Percentiles rank a stretch among this genome's conserved stretches.
Conservation (phyloP, 2,888 invertebrate species). For the Celastrina argiolus region DNA sequence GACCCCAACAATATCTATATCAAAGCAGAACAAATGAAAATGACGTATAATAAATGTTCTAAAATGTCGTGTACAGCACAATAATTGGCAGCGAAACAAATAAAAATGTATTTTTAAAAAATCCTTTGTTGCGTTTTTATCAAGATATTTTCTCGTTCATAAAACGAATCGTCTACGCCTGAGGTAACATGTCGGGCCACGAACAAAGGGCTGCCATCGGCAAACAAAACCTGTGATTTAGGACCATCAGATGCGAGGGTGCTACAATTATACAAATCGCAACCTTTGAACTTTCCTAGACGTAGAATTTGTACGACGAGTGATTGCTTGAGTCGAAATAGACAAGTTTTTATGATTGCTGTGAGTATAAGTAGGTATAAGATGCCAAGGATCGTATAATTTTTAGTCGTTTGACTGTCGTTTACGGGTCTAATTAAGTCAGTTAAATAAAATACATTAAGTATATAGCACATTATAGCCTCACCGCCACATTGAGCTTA, state of each 20-base stretch:
- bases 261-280: slow-evolving; percentile 24
- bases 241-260: slow-evolving; percentile 53
- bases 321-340: too few species aligned
- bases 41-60: slow-evolving; percentile 16
- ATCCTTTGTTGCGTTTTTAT: slow-evolving; percentile 29
- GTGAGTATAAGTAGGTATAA: too few species aligned
- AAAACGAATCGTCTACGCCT: slow-evolving; percentile 30
- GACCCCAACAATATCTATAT: slow-evolving; percentile 1
- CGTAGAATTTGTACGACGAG: too few species aligned
- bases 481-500: too few species aligned
- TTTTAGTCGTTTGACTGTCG: too few species aligned
- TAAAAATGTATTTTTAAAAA: slow-evolving; percentile 15
- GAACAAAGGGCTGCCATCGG: slow-evolving; percentile 56
- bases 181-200: slow-evolving; percentile 30
- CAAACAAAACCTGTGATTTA: slow-evolving; percentile 65
- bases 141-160: slow-evolving; percentile 32
- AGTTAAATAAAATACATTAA: too few species aligned
- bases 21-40: slow-evolving; percentile 21
- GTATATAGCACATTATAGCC: too few species aligned
- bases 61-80: slow-evolving; percentile 5
- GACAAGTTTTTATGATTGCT: neutral
- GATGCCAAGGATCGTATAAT: too few species aligned
- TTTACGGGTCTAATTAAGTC: too few species aligned
- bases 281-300: slow-evolving; percentile 3
- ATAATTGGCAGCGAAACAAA: slow-evolving; percentile 17